Conservation (phyloP, 2,113 vertebrate genomes). For the Etheostoma spectabile region DNA sequence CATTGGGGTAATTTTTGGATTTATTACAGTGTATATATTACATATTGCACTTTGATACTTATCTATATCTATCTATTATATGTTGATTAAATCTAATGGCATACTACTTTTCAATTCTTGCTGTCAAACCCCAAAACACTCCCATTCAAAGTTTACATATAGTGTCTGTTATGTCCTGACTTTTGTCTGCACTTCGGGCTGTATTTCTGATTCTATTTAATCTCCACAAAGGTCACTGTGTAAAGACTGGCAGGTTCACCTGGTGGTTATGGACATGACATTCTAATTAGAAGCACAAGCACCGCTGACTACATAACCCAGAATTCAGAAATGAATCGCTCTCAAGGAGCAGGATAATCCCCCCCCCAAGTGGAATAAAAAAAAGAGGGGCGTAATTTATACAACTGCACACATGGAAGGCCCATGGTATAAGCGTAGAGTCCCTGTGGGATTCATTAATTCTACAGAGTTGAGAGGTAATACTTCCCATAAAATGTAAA, state of each 20-base stretch:
- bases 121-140: background rate
- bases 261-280: constrained; percentile 64
- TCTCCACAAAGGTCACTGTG: constrained; percentile 71
- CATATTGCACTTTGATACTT: constrained; percentile 1
- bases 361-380: constrained; percentile 42
- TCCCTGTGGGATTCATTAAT: constrained; percentile 78
- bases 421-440: constrained; percentile 32
- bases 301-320: constrained; percentile 69
- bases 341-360: constrained; percentile 66
- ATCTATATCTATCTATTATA: background rate
- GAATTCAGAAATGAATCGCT: constrained; percentile 77
- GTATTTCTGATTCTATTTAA: constrained; percentile 62
- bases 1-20: too few species aligned
- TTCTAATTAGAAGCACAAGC: constrained; percentile 77
- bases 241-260: constrained; percentile 65
- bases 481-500: constrained; percentile 52
- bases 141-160: background rate
- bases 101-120: background rate
- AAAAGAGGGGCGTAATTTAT: constrained; percentile 28
- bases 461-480: constrained; percentile 51
- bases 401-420: constrained; percentile 35
- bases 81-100: background rate
- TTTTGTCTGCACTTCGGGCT: constrained; percentile 36
- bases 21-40: too few species aligned
- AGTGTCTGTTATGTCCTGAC: constrained; percentile 15